These are phyloP conservation scores for Ennomos erosarius DNA, from an alignment of 2,888 invertebrate genomes.

Conservation along the genomic window DNA sequence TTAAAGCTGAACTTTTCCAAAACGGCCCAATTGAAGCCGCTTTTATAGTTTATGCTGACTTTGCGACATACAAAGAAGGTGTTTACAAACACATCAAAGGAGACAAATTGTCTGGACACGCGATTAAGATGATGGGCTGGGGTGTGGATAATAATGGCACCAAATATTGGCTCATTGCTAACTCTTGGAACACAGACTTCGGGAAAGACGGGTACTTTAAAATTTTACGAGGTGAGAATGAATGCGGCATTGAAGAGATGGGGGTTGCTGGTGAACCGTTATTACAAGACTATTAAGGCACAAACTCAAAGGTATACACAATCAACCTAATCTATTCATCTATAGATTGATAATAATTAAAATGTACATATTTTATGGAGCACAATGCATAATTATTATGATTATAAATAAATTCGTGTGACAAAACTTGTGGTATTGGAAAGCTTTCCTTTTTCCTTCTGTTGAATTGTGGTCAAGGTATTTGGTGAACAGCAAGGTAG, in stretches of 20 bases:
- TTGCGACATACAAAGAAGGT: constrained; percentile 26
- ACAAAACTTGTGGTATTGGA: no score
- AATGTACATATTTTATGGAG: no score
- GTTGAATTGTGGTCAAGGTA: no score
- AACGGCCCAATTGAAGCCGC: constrained; percentile 87
- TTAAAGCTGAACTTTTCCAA: constrained; percentile 87
- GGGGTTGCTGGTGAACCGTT: constrained; percentile 11
- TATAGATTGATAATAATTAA: no score
- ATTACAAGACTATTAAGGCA: constrained; percentile 8
- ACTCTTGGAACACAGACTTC: constrained; percentile 95
- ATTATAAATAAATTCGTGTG: no score
- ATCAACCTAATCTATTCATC: no score
- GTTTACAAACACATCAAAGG: constrained; percentile 22
- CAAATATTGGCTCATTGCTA: constrained; percentile 93
- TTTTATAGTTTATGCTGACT: constrained; percentile 15
- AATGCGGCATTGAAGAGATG: constrained; percentile 9
- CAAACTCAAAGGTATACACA: no score
- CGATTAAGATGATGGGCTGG: constrained; percentile 88
- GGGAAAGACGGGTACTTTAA: constrained; percentile 92
- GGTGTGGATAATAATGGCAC: constrained; percentile 88
- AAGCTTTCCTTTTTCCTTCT: no score
- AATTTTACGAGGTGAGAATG: constrained; percentile 66
- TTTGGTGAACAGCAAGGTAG: no score
- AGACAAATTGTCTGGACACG: constrained; percentile 6
- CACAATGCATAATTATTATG: no score